Evolutionary conservation across 2,797 vertebrate species (phyloP), one percentile per base, ranked within the genome.

Genomic region (Lemur catta): DNA sequence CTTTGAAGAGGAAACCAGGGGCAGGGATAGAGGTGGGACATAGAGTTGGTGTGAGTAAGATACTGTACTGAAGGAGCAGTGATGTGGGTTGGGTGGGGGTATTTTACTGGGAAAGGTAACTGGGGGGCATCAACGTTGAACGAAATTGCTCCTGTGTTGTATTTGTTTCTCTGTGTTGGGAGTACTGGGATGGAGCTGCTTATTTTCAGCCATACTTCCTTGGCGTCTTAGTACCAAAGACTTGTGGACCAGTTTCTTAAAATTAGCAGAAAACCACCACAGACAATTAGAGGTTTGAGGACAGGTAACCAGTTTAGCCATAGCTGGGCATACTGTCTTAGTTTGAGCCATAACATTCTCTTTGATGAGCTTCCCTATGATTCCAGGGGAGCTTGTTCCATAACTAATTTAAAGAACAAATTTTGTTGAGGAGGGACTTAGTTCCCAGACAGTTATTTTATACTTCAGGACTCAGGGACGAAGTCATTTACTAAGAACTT

Each of bases 201-300:
- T 30, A 5, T 87, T 93, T 84, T 79, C n/a, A 89, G 38, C 67
- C 0, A 6, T 82, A 67, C 38, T 63, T 80, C 17, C 55, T 61
- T 90, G n/a, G 17, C 52, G 69, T 78, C 26, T 41, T 71, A 38
- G 11, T 89, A 80, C 30, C 46, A 63, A 48, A 81, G 57, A 35
- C 20, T 88, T 59, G 28, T 65, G 59, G 57, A 76, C 55, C 71
- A 92, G 5, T 80, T 80, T 97, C 48, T 94, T 97, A 93, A 94
- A 82, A 71, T 96, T 38, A 69, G 46, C 35, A 75, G 67, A 88
- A 89, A 87, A 76, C 13, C 35, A 78, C 38, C 75, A 48, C 55
- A 92, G 65, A 65, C 15, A 59, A 11, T 85, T 89, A 78, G 84
- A 95, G 41, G 10, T 79, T 84, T 52, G 71, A 96, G 65, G 69